These are phyloP conservation scores for Ptychadena robeensis DNA, from an alignment of 2,797 vertebrate species.

Conservation along the genomic window DNA sequence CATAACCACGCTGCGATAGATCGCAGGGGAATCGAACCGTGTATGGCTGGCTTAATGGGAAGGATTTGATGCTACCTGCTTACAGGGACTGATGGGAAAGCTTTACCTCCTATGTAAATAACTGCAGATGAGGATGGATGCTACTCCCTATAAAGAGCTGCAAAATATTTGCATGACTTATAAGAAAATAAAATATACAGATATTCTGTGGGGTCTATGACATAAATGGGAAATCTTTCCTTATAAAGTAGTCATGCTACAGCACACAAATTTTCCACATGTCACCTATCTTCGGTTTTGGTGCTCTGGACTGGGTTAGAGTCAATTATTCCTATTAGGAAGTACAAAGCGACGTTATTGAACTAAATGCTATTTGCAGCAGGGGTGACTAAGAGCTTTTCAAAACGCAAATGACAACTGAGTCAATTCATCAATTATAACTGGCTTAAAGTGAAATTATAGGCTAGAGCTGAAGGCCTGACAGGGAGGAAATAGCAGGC, in stretches of 20 bases:
- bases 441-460: conserved; percentile 27
- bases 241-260: not conserved
- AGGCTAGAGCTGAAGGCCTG: conserved; percentile 9
- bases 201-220: not conserved
- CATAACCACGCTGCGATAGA: too few species aligned
- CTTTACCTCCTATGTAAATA: too few species aligned
- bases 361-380: not conserved
- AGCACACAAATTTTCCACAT: not conserved
- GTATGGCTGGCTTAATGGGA: too few species aligned
- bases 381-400: conserved; percentile 9
- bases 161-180: not conserved
- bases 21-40: too few species aligned
- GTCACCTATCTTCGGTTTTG: not conserved
- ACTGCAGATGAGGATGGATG: not conserved
- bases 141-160: not conserved
- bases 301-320: not conserved
- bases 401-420: not conserved
- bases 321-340: not conserved
- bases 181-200: not conserved
- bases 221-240: not conserved
- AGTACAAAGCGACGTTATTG: not conserved
- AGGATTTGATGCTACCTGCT: not conserved
- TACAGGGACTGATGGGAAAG: not conserved
- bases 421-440: not conserved
- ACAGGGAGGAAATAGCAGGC: conserved; percentile 5